phyloP scores from a whole-genome alignment of 2,113 vertebrate genomes.

The Microcebus tavaratra region DNA sequence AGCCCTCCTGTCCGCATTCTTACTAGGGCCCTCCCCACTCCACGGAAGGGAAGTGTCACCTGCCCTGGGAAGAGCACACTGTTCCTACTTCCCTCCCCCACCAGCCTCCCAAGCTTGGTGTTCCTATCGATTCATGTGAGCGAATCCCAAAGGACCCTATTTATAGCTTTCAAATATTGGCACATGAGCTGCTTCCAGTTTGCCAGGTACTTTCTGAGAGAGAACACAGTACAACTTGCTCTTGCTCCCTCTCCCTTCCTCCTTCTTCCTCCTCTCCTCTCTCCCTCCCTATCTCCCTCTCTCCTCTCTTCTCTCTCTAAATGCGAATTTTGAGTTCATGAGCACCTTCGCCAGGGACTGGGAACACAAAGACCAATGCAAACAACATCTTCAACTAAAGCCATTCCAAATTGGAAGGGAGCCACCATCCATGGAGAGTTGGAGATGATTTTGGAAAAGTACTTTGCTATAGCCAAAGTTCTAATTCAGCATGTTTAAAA shows the following conservation, averaged over 20 bases:
- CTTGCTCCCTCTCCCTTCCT: background rate
- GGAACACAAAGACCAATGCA: background rate
- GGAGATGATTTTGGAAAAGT: background rate
- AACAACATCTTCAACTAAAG: background rate
- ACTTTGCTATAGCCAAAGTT: background rate
- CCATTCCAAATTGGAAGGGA: background rate
- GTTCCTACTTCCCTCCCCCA: background rate
- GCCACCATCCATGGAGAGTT: background rate
- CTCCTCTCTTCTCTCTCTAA: background rate
- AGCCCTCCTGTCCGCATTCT: background rate
- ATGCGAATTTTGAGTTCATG: background rate
- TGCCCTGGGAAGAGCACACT: background rate
- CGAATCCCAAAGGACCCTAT: background rate
- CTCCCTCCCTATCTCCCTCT: rapidly evolving
- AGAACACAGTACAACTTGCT: background rate
- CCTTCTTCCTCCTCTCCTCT: background rate
- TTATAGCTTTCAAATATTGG: background rate
- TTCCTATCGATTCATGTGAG: background rate
- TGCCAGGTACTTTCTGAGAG: conserved; percentile 6
- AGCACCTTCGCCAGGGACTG: rapidly evolving
- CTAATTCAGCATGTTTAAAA: background rate
- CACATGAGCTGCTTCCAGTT: background rate
- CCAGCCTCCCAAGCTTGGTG: background rate
- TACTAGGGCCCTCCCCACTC: too few relatives aligned
- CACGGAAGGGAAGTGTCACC: background rate